phyloP scores from a whole-genome alignment of 2,888 invertebrate genomes.

The Xanthorhoe spadicearia region DNA sequence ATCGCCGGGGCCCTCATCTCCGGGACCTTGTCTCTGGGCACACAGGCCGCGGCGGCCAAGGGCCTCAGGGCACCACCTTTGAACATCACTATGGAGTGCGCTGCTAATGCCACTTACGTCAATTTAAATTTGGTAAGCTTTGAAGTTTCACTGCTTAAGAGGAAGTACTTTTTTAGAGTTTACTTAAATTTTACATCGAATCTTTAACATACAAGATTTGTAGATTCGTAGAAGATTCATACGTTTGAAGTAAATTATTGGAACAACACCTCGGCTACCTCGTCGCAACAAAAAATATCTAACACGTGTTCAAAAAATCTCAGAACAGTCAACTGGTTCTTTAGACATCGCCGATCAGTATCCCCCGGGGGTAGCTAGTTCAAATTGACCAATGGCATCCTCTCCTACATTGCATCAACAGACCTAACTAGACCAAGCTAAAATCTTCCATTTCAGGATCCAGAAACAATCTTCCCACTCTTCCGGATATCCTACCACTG shows the following conservation, averaged over 20 bases:
- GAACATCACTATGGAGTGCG: constrained; percentile 57
- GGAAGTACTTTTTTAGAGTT: too few relatives aligned
- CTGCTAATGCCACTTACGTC: constrained; percentile 56
- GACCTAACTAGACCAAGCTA: not conserved
- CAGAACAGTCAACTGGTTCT: too few relatives aligned
- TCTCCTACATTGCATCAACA: not conserved
- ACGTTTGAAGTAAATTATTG: too few relatives aligned
- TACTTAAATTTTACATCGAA: too few relatives aligned
- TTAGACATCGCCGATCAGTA: too few relatives aligned
- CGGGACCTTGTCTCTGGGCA: constrained; percentile 87
- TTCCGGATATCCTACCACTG: constrained; percentile 93
- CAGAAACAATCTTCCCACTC: constrained; percentile 86
- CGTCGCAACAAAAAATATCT: too few relatives aligned
- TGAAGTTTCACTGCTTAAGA: not conserved
- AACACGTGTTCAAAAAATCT: too few relatives aligned
- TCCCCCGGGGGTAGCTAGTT: too few relatives aligned
- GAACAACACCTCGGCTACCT: too few relatives aligned
- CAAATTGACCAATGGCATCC: too few relatives aligned
- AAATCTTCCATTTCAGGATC: constrained; percentile 56
- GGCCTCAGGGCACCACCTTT: constrained; percentile 83
- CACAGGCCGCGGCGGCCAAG: constrained; percentile 86
- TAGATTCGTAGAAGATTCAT: too few relatives aligned
- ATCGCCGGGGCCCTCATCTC: constrained; percentile 86
- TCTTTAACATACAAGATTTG: too few relatives aligned
- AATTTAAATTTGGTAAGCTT: constrained; percentile 67